These are phyloP conservation scores for Ammospiza caudacuta DNA, from an alignment of 2,113 vertebrate genomes.

Conservation along the genomic window DNA sequence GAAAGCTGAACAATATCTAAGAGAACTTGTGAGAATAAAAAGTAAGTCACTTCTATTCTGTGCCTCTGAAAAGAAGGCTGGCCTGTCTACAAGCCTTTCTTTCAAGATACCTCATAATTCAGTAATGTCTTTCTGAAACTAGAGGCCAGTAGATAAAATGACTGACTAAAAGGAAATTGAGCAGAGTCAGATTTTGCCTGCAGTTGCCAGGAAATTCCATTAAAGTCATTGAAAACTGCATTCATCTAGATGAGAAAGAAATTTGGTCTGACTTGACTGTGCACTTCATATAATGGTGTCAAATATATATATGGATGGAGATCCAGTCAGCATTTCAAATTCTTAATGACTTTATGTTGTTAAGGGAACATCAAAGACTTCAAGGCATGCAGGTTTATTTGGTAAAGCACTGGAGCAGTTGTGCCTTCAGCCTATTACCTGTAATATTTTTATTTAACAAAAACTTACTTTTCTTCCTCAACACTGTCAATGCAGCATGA, in stretches of 20 bases:
- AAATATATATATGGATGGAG: neutral
- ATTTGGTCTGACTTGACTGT: neutral
- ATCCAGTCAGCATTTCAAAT: slow-evolving; percentile 12
- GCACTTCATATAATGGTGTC: neutral
- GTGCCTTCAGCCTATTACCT: neutral
- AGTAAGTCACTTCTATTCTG: neutral
- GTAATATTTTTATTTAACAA: slow-evolving; percentile 21
- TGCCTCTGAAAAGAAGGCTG: neutral
- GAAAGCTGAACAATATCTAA: neutral
- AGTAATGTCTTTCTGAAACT: neutral
- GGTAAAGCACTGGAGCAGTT: neutral
- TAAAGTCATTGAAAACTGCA: neutral
- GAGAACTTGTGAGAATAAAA: neutral
- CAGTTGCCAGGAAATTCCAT: neutral
- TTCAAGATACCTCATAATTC: neutral
- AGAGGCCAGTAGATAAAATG: neutral
- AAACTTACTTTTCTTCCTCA: neutral
- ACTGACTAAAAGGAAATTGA: neutral
- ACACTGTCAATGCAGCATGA: neutral
- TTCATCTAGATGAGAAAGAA: neutral
- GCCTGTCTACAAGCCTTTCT: neutral
- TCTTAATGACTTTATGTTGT: neutral
- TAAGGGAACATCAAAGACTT: neutral
- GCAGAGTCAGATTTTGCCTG: neutral
- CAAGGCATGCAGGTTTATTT: neutral